These are phyloP conservation scores for Scarus forsteni DNA, from an alignment of 2,797 vertebrate genomes.

Conservation along the genomic window DNA sequence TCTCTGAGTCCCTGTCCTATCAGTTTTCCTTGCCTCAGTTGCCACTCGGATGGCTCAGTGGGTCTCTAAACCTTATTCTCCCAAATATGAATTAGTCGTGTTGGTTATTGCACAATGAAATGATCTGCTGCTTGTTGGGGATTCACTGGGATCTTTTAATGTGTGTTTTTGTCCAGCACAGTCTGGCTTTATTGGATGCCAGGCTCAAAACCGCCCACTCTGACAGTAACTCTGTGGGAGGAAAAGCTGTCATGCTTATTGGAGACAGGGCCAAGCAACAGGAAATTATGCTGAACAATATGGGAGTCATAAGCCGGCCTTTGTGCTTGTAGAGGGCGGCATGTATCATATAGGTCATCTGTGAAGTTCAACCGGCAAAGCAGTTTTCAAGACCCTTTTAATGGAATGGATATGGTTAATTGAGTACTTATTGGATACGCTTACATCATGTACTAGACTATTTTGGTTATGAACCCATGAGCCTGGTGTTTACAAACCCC, in stretches of 20 bases:
- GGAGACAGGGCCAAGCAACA: conserved; percentile 18
- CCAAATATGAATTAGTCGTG: not conserved
- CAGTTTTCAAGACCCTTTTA: conserved; percentile 16
- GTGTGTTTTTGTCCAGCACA: conserved; percentile 23
- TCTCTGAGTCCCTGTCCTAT: conserved; percentile 12
- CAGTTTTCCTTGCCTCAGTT: conserved; percentile 1
- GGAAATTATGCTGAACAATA: conserved; percentile 57
- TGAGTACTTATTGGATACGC: too few species aligned
- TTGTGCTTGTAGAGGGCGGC: conserved; percentile 13
- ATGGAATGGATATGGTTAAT: too few species aligned
- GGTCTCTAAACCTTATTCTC: not conserved
- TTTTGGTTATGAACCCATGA: too few species aligned
- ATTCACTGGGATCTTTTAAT: conserved; percentile 22
- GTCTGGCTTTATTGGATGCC: conserved; percentile 21
- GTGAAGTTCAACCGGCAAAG: conserved; percentile 28
- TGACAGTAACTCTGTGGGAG: conserved; percentile 41
- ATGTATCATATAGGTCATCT: conserved; percentile 33
- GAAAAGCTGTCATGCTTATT: conserved; percentile 43
- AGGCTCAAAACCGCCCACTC: conserved; percentile 48
- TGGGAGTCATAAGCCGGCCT: conserved; percentile 26
- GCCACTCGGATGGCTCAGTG: not conserved
- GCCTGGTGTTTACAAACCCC: too few species aligned
- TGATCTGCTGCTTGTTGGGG: conserved; percentile 24
- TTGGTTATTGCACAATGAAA: conserved; percentile 27
- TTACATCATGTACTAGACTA: too few species aligned